Evolutionary conservation across 1,140 invertebrate genomes (phyloP).

Genomic region (Drosophila carrolli): DNA sequence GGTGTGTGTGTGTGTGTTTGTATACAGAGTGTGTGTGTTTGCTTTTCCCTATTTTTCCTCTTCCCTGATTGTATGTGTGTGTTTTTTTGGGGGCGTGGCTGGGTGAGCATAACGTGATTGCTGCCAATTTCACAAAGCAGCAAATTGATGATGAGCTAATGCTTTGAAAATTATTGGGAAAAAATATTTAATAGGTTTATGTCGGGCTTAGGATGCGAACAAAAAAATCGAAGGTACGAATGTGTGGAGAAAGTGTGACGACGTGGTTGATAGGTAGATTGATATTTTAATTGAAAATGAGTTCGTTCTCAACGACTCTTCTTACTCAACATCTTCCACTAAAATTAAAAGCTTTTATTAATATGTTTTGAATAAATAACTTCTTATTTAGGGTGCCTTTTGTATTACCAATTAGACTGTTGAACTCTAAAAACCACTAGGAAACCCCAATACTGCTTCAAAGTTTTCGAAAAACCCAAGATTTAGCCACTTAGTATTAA

Average conservation of each 20-base stretch:
- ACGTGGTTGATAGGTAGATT: neutral
- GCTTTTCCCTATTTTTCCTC: slow-evolving; percentile 14
- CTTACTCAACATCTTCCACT: too few species aligned
- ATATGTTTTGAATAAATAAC: too few species aligned
- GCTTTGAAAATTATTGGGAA: slow-evolving; percentile 58
- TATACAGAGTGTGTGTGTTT: slow-evolving; percentile 12
- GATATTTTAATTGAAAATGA: neutral
- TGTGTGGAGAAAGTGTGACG: neutral
- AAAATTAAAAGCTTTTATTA: too few species aligned
- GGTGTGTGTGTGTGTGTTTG: slow-evolving; percentile 14
- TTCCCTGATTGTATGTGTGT: slow-evolving; percentile 19
- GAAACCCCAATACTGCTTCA: neutral
- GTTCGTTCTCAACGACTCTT: too few species aligned
- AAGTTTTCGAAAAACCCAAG: neutral
- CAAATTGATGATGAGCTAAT: slow-evolving; percentile 75
- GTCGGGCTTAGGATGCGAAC: slow-evolving; percentile 26
- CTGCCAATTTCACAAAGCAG: slow-evolving; percentile 64
- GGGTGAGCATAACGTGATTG: slow-evolving; percentile 67
- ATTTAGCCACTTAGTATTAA: neutral
- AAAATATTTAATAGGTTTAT: slow-evolving; percentile 55
- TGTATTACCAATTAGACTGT: too few species aligned
- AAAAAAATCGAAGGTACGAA: slow-evolving; percentile 13
- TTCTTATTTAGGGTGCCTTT: too few species aligned
- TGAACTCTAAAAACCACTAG: too few species aligned
- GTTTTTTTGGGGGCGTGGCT: slow-evolving; percentile 52